These are phyloP conservation scores for Haliclystus octoradiatus DNA, from an alignment of 30 jellyfish, hydroid and myxozoan species.

Conservation along the genomic window DNA sequence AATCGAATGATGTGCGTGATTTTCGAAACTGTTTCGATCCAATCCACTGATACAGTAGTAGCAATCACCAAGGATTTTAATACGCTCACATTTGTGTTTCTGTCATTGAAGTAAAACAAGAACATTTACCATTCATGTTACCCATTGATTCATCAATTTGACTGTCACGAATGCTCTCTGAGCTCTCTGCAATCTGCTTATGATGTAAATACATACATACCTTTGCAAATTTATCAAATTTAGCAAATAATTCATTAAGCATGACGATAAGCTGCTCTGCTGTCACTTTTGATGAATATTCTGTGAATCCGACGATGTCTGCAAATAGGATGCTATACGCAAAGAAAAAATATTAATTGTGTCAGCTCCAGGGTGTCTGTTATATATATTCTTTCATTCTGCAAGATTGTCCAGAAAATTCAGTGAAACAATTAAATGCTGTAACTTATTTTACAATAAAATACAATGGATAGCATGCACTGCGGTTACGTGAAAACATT, in stretches of 20 bases:
- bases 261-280: slow-evolving; percentile 88
- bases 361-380: too few relatives aligned
- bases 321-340: slow-evolving; percentile 72
- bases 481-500: too few relatives aligned
- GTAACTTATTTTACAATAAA: too few relatives aligned
- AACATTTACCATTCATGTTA: too few relatives aligned
- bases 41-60: slow-evolving; percentile 94
- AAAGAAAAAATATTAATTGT: background rate
- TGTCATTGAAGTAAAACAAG: slow-evolving; percentile 1
- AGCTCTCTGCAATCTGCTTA: too few relatives aligned
- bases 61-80: slow-evolving; percentile 92
- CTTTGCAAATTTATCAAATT: slow-evolving; percentile 89
- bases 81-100: slow-evolving; percentile 83
- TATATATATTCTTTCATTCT: too few relatives aligned
- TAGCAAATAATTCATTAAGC: slow-evolving; percentile 89
- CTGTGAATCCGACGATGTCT: slow-evolving; percentile 95
- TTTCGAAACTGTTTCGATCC: slow-evolving; percentile 23
- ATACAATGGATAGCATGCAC: too few relatives aligned
- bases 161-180: too few relatives aligned
- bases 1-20: slow-evolving; percentile 72
- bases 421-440: too few relatives aligned
- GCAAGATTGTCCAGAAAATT: too few relatives aligned
- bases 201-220: too few relatives aligned
- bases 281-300: slow-evolving; percentile 81
- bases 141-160: too few relatives aligned